Percentiles rank a stretch among this genome's conserved stretches.
These are phyloP conservation scores for Sebastes vulpes DNA, from an alignment of 2,797 vertebrate species.

Conservation along the genomic window DNA sequence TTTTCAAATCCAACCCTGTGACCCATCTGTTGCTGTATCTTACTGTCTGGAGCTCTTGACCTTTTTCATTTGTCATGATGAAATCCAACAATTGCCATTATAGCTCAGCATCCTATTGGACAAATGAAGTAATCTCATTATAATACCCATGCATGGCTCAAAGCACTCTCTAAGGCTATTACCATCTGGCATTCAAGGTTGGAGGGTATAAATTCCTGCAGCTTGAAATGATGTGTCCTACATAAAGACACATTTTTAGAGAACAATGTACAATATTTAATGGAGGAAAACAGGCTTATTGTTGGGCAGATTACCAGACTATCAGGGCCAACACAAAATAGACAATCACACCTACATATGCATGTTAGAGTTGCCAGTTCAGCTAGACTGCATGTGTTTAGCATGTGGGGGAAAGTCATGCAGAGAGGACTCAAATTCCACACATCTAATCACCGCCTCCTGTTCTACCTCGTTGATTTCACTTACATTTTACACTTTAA, in stretches of 20 bases:
- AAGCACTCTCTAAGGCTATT: not conserved
- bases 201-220: not conserved
- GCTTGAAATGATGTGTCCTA: not conserved
- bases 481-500: not conserved
- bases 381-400: not conserved
- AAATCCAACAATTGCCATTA: not conserved
- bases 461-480: not conserved
- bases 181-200: constrained; percentile 11
- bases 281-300: not conserved
- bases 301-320: not conserved
- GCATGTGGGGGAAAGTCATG: not conserved
- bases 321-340: not conserved
- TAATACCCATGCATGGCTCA: not conserved
- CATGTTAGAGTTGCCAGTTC: not conserved
- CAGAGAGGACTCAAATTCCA: not conserved
- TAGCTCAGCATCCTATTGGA: not conserved
- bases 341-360: not conserved
- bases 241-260: not conserved
- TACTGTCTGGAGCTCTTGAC: not conserved
- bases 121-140: not conserved
- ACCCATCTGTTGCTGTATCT: not conserved
- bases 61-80: not conserved
- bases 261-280: not conserved
- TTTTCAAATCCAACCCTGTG: constrained; percentile 3
- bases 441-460: not conserved